phyloP scores from a whole-genome alignment of 2,797 vertebrate genomes.

The Acrocephalus scirpaceus region DNA sequence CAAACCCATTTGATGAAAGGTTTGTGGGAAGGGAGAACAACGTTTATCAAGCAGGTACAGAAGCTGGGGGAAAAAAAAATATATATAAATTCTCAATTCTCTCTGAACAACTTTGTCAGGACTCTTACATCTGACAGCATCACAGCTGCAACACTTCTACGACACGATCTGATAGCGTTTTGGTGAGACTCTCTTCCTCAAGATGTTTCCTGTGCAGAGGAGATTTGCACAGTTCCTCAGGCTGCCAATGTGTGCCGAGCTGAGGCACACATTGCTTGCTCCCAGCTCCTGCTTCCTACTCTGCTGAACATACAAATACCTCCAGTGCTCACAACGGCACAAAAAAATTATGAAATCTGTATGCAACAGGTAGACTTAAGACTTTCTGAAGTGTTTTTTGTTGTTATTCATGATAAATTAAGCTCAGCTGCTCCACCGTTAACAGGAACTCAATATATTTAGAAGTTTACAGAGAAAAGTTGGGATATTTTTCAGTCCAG shows the following conservation, averaged over 20 bases:
- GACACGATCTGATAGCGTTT: fast-evolving
- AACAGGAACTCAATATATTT: neutral
- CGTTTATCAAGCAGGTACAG: neutral
- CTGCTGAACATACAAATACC: neutral
- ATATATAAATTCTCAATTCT: neutral
- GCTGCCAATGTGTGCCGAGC: neutral
- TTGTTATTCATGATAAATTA: neutral
- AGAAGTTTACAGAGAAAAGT: neutral
- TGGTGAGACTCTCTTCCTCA: neutral
- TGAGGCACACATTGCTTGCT: neutral
- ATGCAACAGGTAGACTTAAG: neutral
- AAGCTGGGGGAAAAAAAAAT: neutral
- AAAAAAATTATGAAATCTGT: neutral
- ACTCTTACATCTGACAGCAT: neutral
- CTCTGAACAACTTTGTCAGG: neutral
- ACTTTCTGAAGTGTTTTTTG: neutral
- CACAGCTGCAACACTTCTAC: neutral
- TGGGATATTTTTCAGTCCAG: neutral
- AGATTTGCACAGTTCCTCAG: neutral
- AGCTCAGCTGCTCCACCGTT: slow-evolving; percentile 1
- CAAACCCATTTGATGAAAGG: neutral
- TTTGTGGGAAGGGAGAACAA: neutral
- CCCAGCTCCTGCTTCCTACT: neutral
- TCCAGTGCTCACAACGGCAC: neutral
- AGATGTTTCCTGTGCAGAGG: neutral